These are phyloP conservation scores for Hecatera dysodea DNA, from an alignment of 2,888 invertebrate species.

Conservation along the genomic window DNA sequence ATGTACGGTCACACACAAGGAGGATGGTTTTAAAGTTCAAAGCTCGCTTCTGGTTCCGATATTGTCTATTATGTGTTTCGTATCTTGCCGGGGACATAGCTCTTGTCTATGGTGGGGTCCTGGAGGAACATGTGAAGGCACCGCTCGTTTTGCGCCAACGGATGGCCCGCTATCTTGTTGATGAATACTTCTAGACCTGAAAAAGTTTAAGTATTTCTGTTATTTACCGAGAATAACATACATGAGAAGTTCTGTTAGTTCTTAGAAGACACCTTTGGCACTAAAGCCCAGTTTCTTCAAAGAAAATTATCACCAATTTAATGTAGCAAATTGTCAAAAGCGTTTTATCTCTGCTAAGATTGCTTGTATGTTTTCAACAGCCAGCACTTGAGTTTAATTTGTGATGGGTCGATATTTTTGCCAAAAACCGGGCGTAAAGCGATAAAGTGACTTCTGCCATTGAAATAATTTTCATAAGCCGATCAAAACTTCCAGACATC, in stretches of 20 bases:
- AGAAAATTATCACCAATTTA: no score
- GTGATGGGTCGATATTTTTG: no score
- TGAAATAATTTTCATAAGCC: background rate
- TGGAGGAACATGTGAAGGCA: constrained; percentile 99
- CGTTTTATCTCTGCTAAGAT: no score
- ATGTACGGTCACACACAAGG: constrained; percentile 69
- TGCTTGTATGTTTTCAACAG: no score
- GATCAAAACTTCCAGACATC: background rate
- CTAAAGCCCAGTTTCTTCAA: no score
- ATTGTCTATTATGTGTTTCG: constrained; percentile 95
- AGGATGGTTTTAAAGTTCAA: constrained; percentile 75
- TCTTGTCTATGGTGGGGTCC: constrained; percentile 99
- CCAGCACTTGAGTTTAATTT: no score
- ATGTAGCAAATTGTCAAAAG: no score
- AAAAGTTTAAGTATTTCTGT: constrained; percentile 47
- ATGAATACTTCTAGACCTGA: constrained; percentile 98
- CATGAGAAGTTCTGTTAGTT: no score
- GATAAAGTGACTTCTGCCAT: no score
- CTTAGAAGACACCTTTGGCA: no score
- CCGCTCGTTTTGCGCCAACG: constrained; percentile 99
- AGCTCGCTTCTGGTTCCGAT: constrained; percentile 63
- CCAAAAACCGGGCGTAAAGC: no score
- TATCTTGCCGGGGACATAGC: constrained; percentile 99
- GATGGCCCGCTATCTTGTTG: constrained; percentile 99
- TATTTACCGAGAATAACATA: background rate